A percentile compares a stretch with the other conserved stretches of the same genome.
phyloP scores from a whole-genome alignment of 37 sponge, comb jelly and placozoan genomes.

The Beroe forskalii region DNA sequence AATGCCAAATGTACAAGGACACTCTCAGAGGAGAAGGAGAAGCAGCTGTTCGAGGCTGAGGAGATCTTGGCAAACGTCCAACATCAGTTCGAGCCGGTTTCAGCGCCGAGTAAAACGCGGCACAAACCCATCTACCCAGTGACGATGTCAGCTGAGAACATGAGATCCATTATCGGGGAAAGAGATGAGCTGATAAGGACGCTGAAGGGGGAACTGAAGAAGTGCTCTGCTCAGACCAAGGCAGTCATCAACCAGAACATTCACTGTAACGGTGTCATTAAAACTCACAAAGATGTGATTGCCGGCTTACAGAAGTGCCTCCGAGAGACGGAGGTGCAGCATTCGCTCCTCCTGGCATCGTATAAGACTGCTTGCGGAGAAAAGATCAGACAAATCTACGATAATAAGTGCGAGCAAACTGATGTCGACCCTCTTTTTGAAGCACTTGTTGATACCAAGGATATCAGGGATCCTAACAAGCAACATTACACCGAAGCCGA shows the following conservation, averaged over 20 bases:
- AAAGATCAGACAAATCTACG: constrained; percentile 43
- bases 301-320: background rate
- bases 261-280: constrained; percentile 44
- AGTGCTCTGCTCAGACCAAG: constrained; percentile 33
- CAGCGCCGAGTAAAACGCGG: constrained; percentile 19
- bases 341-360: constrained; percentile 24
- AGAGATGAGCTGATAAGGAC: constrained; percentile 21
- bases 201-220: constrained; percentile 54
- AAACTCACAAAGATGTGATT: background rate
- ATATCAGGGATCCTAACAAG: background rate
- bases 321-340: background rate
- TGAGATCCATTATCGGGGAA: constrained; percentile 43
- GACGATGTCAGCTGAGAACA: constrained; percentile 54
- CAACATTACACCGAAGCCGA: constrained; percentile 23
- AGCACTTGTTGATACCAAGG: background rate
- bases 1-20: constrained; percentile 54
- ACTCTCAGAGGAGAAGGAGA: constrained; percentile 17
- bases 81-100: constrained; percentile 20
- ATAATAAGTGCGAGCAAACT: constrained; percentile 52
- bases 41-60: constrained; percentile 34
- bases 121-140: constrained; percentile 57
- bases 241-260: constrained; percentile 33
- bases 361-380: constrained; percentile 28
- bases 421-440: constrained; percentile 33
- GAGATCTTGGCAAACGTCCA: background rate